These are phyloP conservation scores for Halocynthia roretzi DNA, from an alignment of 23 tunicate species.

Conservation along the genomic window DNA sequence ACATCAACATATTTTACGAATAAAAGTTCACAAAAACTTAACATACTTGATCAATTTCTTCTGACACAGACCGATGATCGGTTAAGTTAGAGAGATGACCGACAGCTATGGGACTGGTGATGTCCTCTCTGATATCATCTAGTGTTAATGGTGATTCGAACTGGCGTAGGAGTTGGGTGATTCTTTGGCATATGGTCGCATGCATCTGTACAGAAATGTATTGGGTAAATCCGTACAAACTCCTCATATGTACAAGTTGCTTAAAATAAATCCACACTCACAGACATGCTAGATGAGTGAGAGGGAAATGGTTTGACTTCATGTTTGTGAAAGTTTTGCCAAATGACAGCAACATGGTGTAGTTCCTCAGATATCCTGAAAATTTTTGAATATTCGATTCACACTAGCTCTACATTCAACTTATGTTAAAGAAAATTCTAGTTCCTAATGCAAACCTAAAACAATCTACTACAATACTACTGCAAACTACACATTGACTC, in stretches of 20 bases:
- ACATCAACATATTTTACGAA: too few species aligned
- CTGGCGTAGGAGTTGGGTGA: constrained; percentile 56
- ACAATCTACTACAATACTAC: neutral
- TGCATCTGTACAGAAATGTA: neutral
- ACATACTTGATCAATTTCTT: constrained; percentile 41
- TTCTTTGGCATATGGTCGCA: constrained; percentile 12
- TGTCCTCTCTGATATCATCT: neutral
- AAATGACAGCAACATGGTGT: neutral
- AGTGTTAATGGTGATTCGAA: constrained; percentile 63
- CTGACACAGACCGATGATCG: constrained; percentile 24
- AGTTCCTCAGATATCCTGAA: constrained; percentile 19
- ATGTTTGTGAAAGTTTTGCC: constrained; percentile 14
- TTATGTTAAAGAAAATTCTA: neutral
- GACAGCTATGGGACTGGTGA: constrained; percentile 34
- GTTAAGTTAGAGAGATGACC: constrained; percentile 13
- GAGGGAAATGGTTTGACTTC: constrained; percentile 1
- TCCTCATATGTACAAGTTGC: too few species aligned
- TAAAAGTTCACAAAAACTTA: neutral
- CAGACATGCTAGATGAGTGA: constrained; percentile 3
- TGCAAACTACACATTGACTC: neutral
- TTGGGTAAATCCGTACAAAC: too few species aligned
- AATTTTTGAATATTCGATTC: neutral
- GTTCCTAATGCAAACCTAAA: neutral
- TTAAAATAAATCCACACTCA: too few species aligned
- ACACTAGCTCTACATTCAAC: neutral